phyloP scores from a whole-genome alignment of 2,113 vertebrate species.

The Actenoides lindsayi region DNA sequence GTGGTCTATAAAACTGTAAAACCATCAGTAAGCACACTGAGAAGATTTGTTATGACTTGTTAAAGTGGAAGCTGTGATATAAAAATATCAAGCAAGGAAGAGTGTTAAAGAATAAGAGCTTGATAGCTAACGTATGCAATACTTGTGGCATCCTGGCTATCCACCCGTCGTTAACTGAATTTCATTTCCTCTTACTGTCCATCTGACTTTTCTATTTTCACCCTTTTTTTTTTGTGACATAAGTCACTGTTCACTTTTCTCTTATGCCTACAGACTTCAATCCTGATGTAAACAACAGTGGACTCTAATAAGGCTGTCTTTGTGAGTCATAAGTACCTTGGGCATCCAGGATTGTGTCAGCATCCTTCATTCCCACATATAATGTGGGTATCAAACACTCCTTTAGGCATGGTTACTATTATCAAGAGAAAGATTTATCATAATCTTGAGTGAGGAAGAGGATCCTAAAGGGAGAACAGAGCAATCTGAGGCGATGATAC shows the following conservation, averaged over 20 bases:
- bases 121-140: background rate
- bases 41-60: background rate
- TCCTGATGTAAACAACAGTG: background rate
- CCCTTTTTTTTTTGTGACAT: background rate
- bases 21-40: background rate
- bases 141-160: background rate
- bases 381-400: background rate
- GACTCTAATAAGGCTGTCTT: background rate
- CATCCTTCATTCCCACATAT: background rate
- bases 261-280: background rate
- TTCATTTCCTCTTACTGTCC: background rate
- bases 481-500: background rate
- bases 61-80: background rate
- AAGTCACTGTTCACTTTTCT: background rate
- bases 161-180: background rate
- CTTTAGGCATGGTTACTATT: background rate
- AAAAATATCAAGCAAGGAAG: background rate
- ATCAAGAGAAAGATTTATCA: background rate
- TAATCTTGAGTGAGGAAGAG: background rate
- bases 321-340: constrained; percentile 20
- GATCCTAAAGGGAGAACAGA: background rate
- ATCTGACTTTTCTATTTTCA: background rate
- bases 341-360: background rate
- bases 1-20: background rate
- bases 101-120: background rate